phyloP scores from a whole-genome alignment of 2,113 vertebrate genomes.

The Sapajus apella region DNA sequence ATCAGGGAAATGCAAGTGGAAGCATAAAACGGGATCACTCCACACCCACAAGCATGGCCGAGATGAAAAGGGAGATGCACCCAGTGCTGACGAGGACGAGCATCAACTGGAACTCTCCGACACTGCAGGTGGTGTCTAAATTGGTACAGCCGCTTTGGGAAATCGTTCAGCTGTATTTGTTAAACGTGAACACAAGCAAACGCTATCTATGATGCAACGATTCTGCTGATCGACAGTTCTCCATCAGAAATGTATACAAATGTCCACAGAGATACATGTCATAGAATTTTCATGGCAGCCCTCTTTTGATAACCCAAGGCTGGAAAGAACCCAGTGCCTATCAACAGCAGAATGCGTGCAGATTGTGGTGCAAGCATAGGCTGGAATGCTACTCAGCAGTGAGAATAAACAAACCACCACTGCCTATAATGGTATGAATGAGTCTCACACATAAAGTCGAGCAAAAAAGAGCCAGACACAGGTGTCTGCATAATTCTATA shows the following conservation, averaged over 20 bases:
- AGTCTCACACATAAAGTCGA: not conserved
- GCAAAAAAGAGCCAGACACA: not conserved
- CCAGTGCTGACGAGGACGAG: rapidly evolving
- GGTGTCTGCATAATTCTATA: not conserved
- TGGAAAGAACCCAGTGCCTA: not conserved
- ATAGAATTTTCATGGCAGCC: not conserved
- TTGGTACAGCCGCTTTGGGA: not conserved
- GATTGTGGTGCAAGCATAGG: rapidly evolving
- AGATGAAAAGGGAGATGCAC: not conserved
- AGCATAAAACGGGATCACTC: not conserved
- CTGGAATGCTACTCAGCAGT: not conserved
- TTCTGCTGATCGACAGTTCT: rapidly evolving
- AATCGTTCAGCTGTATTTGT: not conserved
- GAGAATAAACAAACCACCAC: not conserved
- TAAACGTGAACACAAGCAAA: not conserved
- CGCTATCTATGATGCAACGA: rapidly evolving
- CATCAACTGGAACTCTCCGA: rapidly evolving
- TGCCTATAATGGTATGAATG: rapidly evolving
- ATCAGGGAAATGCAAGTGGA: not conserved
- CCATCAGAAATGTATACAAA: not conserved
- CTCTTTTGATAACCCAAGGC: not conserved
- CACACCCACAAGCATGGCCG: not conserved
- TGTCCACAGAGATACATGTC: not conserved
- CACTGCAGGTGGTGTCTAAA: rapidly evolving
- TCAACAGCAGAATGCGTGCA: rapidly evolving